Evolutionary conservation across 53 echinoderm and acorn worm genomes (phyloP).

Genomic region (Echinarachnius parma): DNA sequence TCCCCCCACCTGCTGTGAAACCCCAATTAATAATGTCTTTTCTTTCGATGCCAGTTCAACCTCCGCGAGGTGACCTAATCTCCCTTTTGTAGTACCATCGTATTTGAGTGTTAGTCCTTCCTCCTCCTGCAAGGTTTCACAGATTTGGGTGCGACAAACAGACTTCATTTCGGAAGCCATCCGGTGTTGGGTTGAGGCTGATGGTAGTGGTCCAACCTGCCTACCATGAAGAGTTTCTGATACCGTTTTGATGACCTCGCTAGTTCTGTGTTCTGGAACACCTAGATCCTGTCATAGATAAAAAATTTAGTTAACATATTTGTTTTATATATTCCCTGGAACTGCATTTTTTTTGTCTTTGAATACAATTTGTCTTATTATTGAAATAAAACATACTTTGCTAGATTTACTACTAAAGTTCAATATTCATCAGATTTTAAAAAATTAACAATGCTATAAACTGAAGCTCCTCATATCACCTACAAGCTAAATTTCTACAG

Average conservation of each 20-base stretch:
- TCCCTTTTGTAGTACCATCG: slow-evolving; percentile 22
- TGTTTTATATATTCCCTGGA: no score
- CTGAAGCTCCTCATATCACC: no score
- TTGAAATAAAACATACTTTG: no score
- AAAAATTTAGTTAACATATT: no score
- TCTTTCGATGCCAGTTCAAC: background rate
- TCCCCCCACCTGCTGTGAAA: background rate
- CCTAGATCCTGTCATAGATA: slow-evolving; percentile 26
- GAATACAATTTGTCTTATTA: no score
- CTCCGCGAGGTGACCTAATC: background rate
- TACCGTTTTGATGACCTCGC: slow-evolving; percentile 2
- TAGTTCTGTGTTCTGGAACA: slow-evolving; percentile 9
- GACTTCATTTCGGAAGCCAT: slow-evolving; percentile 18
- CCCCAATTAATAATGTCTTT: background rate
- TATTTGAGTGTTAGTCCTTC: slow-evolving; percentile 3
- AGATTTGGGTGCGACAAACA: background rate
- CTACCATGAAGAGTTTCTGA: background rate
- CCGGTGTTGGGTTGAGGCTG: background rate
- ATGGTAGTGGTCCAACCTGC: slow-evolving; percentile 12
- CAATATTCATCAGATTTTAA: no score
- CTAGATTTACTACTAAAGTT: no score
- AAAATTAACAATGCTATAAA: background rate
- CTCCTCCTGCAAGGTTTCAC: background rate
- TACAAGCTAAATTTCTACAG: no score
- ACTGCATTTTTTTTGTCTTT: no score